A percentile compares a stretch with the other conserved stretches of the same genome.
phyloP scores from a whole-genome alignment of 2,797 vertebrate species.

The Fistularia commersonii region DNA sequence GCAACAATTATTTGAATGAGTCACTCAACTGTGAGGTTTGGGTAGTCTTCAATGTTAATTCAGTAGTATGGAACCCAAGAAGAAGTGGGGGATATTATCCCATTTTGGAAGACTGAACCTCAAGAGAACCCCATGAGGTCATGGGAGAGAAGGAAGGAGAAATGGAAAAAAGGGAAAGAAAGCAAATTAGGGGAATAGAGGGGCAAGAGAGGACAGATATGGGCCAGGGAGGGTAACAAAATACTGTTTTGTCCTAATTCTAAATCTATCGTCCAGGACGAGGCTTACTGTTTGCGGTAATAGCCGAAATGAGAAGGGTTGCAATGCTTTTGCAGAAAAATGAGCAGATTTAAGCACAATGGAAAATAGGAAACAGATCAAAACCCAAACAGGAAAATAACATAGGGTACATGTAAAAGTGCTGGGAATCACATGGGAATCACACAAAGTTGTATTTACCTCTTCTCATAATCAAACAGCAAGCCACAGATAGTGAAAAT shows the following conservation, averaged over 20 bases:
- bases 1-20: constrained; percentile 75
- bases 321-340: no score
- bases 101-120: constrained; percentile 46
- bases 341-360: no score
- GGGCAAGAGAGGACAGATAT: constrained; percentile 36
- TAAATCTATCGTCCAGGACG: no score
- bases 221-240: constrained; percentile 36
- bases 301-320: no score
- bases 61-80: constrained; percentile 31
- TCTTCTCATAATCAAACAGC: no score
- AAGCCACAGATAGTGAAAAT: no score
- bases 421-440: no score
- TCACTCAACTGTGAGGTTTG: constrained; percentile 63
- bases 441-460: no score
- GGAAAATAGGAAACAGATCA: no score
- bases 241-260: not conserved
- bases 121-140: constrained; percentile 54
- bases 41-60: constrained; percentile 44
- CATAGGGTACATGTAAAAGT: no score
- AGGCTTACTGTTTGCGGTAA: no score
- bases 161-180: constrained; percentile 11
- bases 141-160: constrained; percentile 48
- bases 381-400: no score
- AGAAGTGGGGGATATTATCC: constrained; percentile 17
- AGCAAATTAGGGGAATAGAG: constrained; percentile 14